A percentile compares a stretch with the other conserved stretches of the same genome.
phyloP scores from a whole-genome alignment of 2,888 invertebrate species.

The Rhamnusium bicolor region DNA sequence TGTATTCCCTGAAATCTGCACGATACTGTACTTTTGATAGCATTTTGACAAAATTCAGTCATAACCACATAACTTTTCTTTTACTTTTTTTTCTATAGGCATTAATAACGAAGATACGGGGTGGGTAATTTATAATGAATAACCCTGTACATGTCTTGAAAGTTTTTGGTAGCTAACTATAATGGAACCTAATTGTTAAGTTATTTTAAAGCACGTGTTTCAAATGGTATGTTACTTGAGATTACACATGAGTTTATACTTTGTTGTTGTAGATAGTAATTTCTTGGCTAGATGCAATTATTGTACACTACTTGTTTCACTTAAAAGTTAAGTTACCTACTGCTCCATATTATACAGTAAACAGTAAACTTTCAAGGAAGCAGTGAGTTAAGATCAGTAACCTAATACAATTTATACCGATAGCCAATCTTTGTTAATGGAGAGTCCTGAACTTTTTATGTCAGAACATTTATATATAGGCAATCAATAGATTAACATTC shows the following conservation, averaged over 20 bases:
- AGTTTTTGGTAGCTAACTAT: background rate
- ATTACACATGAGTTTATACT: constrained; percentile 2
- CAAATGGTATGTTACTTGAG: background rate
- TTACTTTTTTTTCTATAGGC: too few species aligned
- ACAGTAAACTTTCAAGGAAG: constrained; percentile 3
- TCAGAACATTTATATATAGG: background rate
- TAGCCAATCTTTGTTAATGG: background rate
- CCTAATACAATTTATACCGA: background rate
- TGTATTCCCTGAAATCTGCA: too few species aligned
- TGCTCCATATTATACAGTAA: background rate
- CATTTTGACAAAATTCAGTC: too few species aligned
- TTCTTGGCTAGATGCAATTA: constrained; percentile 23
- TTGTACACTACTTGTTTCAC: constrained; percentile 7
- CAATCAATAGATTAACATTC: background rate
- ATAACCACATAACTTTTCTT: too few species aligned
- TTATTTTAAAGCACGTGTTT: background rate
- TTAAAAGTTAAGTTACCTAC: constrained; percentile 14
- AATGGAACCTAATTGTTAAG: background rate
- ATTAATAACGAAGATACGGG: too few species aligned
- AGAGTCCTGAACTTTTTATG: background rate
- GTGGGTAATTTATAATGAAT: too few species aligned
- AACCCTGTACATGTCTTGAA: too few species aligned
- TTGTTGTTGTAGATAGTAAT: background rate
- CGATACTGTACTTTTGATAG: too few species aligned
- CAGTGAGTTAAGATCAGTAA: background rate